These are phyloP conservation scores for Actinia equina DNA, from an alignment of 64 coral and sea anemone species.

Conservation along the genomic window DNA sequence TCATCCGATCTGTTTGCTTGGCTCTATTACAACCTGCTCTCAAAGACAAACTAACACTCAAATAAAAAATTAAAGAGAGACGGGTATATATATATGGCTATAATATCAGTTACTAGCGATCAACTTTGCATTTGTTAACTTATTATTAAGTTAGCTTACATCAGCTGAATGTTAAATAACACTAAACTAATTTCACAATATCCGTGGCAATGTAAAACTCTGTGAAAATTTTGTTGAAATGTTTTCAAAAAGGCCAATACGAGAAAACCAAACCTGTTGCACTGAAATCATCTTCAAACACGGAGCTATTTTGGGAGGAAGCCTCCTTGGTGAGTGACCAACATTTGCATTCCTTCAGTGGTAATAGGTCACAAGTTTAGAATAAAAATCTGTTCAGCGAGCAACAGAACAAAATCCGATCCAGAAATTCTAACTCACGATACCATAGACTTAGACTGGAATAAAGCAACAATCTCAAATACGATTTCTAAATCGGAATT, in stretches of 20 bases:
- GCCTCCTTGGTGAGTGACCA: constrained; percentile 3
- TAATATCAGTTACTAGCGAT: neutral
- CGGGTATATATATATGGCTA: neutral
- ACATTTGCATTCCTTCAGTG: constrained; percentile 24
- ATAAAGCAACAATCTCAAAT: neutral
- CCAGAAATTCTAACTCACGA: neutral
- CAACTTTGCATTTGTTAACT: too few relatives aligned
- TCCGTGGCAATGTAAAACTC: neutral
- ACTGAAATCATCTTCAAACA: neutral
- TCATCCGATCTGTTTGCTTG: neutral
- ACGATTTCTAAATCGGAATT: neutral
- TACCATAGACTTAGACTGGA: neutral
- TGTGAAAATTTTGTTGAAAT: neutral
- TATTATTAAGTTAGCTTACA: too few relatives aligned
- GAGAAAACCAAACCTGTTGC: neutral
- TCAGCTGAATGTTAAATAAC: too few relatives aligned
- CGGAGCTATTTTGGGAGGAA: constrained; percentile 3
- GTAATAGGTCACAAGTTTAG: constrained; percentile 12
- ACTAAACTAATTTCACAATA: neutral
- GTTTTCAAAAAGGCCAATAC: neutral
- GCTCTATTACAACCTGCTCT: neutral
- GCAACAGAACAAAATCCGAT: neutral
- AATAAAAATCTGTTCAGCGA: neutral
- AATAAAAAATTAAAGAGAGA: neutral
- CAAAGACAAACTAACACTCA: neutral